Evolutionary conservation across 2,797 vertebrate genomes (phyloP).

Genomic region (Poecilia wingei): DNA sequence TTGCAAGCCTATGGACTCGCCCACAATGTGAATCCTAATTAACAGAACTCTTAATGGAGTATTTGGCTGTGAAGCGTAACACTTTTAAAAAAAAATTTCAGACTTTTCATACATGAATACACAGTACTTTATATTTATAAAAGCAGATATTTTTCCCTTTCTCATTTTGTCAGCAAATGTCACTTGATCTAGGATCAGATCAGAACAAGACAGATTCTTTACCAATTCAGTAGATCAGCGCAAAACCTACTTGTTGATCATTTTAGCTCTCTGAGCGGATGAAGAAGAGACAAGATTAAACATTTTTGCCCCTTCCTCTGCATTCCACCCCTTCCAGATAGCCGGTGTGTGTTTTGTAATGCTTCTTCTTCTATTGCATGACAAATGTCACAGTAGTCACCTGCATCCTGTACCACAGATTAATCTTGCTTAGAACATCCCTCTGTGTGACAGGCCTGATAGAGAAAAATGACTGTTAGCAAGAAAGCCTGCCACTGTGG

Average conservation of each 20-base stretch:
- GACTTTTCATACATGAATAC: not conserved
- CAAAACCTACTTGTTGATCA: slow-evolving; percentile 48
- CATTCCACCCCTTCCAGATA: slow-evolving; percentile 9
- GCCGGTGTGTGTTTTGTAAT: slow-evolving; percentile 19
- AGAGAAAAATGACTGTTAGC: slow-evolving; percentile 80
- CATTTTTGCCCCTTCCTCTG: not conserved
- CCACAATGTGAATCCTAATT: slow-evolving; percentile 36
- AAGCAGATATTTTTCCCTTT: not conserved
- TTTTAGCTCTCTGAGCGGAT: slow-evolving; percentile 28
- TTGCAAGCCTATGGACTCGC: slow-evolving; percentile 37
- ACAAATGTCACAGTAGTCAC: slow-evolving; percentile 72
- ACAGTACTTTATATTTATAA: not conserved
- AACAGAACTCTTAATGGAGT: slow-evolving; percentile 29
- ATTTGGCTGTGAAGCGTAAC: slow-evolving; percentile 29
- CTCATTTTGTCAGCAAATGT: not conserved
- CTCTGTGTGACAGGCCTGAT: slow-evolving; percentile 73
- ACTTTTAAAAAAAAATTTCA: not conserved
- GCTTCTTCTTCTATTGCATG: slow-evolving; percentile 57
- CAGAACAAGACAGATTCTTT: not conserved
- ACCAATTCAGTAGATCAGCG: slow-evolving; percentile 14
- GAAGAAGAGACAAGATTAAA: slow-evolving; percentile 8
- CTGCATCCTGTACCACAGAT: slow-evolving; percentile 68
- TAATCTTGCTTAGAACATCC: slow-evolving; percentile 77
- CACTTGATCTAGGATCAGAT: slow-evolving; percentile 13
- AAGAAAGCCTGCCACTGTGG: slow-evolving; percentile 36